These are phyloP conservation scores for Mamestra configurata DNA, from an alignment of 1,140 invertebrate genomes.

Conservation along the genomic window DNA sequence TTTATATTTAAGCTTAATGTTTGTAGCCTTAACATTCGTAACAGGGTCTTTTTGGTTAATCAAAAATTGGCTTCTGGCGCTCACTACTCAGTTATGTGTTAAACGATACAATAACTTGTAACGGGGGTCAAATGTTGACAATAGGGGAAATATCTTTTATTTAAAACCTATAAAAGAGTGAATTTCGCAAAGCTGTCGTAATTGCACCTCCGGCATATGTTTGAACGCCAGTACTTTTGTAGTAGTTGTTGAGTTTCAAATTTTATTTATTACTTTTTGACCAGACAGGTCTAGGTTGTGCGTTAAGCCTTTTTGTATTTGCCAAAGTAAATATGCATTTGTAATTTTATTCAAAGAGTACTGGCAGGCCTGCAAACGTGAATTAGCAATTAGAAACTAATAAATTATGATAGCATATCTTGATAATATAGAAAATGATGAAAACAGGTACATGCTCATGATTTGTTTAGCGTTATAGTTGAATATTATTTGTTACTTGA, in stretches of 20 bases:
- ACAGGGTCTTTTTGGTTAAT: slow-evolving; percentile 83
- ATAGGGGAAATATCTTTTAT: slow-evolving; percentile 78
- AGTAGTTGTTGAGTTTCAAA: slow-evolving; percentile 73
- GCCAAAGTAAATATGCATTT: slow-evolving; percentile 85
- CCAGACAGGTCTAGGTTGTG: slow-evolving; percentile 65
- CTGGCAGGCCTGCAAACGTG: slow-evolving; percentile 75
- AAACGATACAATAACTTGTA: slow-evolving; percentile 64
- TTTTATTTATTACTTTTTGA: slow-evolving; percentile 73
- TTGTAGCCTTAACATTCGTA: slow-evolving; percentile 63
- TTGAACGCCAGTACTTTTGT: slow-evolving; percentile 72
- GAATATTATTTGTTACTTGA: neutral
- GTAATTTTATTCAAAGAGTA: slow-evolving; percentile 73
- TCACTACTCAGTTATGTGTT: slow-evolving; percentile 70
- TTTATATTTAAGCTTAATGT: slow-evolving; percentile 68
- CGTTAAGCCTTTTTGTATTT: slow-evolving; percentile 66
- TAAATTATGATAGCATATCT: slow-evolving; percentile 76
- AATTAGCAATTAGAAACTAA: slow-evolving; percentile 62
- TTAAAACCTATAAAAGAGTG: slow-evolving; percentile 73
- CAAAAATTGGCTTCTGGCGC: slow-evolving; percentile 77
- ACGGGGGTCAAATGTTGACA: slow-evolving; percentile 61
- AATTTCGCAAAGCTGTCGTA: slow-evolving; percentile 66
- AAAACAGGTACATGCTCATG: slow-evolving; percentile 80
- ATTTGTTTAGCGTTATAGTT: neutral
- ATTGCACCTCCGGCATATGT: slow-evolving; percentile 60
- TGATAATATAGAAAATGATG: slow-evolving; percentile 67